These are phyloP conservation scores for Periparus ater DNA, from an alignment of 2,797 vertebrate species.

Conservation along the genomic window DNA sequence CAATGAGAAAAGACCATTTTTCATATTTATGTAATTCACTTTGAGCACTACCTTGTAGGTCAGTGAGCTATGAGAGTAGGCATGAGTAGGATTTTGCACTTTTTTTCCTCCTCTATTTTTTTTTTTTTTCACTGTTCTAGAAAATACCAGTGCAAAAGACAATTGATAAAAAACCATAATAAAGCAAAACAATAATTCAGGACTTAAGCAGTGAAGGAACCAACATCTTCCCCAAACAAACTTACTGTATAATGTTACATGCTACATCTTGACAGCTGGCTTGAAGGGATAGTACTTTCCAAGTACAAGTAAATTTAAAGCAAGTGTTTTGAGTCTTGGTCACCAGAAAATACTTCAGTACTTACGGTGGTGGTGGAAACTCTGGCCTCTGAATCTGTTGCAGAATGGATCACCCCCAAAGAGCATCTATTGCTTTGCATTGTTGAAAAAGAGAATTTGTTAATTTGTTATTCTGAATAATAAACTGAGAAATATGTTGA, in stretches of 20 bases:
- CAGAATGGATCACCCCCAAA: not conserved
- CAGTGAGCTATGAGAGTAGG: not conserved
- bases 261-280: not conserved
- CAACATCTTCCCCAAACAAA: not conserved
- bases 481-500: not conserved
- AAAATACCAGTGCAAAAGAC: not conserved
- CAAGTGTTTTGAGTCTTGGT: not conserved
- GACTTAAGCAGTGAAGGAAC: not conserved
- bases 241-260: not conserved
- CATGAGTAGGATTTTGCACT: accelerated
- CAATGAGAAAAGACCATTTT: not conserved
- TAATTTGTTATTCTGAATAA: not conserved
- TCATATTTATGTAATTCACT: not conserved
- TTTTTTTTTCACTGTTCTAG: not conserved
- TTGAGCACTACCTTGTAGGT: not conserved
- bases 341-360: not conserved
- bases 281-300: not conserved
- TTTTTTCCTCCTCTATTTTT: not conserved
- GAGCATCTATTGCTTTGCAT: accelerated
- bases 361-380: not conserved
- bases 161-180: not conserved
- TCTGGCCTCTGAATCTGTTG: not conserved
- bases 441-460: not conserved
- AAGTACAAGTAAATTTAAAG: not conserved
- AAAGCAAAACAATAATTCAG: not conserved